phyloP scores from a whole-genome alignment of 2,888 invertebrate genomes.

The Limnephilus rhombicus region DNA sequence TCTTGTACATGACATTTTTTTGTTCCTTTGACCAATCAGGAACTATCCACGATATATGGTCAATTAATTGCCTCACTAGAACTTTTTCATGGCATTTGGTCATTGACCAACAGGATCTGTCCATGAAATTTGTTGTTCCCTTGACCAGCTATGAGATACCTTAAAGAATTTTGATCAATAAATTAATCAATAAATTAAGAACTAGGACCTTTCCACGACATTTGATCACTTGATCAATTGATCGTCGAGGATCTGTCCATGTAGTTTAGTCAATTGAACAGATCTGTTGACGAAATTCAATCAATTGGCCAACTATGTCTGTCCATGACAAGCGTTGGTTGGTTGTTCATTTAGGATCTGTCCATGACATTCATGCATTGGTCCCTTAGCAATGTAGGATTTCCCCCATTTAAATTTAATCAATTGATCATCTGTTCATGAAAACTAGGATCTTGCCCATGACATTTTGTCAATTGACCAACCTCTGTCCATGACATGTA shows the following conservation, averaged over 20 bases:
- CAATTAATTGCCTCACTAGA: slow-evolving; percentile 6
- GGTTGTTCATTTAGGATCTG: too few species aligned
- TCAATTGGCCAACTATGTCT: neutral
- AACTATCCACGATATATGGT: neutral
- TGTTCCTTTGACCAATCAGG: neutral
- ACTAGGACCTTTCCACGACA: too few species aligned
- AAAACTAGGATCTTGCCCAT: slow-evolving; percentile 21
- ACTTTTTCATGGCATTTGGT: neutral
- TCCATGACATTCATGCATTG: too few species aligned
- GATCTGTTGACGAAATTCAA: too few species aligned
- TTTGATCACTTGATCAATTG: too few species aligned
- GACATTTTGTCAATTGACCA: slow-evolving; percentile 20
- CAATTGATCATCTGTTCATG: neutral
- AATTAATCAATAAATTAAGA: too few species aligned
- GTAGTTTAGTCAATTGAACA: too few species aligned
- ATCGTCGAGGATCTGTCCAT: too few species aligned
- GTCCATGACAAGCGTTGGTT: neutral
- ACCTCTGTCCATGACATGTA: slow-evolving; percentile 5
- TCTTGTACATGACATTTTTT: neutral
- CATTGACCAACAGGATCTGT: neutral
- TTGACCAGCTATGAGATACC: too few species aligned
- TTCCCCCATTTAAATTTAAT: too few species aligned
- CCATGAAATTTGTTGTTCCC: neutral
- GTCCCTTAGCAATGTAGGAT: neutral
- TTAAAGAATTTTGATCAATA: too few species aligned